Percentiles rank a stretch among this genome's conserved stretches.
Conservation (phyloP, 2,113 vertebrate genomes). For the Phasianus colchicus region DNA sequence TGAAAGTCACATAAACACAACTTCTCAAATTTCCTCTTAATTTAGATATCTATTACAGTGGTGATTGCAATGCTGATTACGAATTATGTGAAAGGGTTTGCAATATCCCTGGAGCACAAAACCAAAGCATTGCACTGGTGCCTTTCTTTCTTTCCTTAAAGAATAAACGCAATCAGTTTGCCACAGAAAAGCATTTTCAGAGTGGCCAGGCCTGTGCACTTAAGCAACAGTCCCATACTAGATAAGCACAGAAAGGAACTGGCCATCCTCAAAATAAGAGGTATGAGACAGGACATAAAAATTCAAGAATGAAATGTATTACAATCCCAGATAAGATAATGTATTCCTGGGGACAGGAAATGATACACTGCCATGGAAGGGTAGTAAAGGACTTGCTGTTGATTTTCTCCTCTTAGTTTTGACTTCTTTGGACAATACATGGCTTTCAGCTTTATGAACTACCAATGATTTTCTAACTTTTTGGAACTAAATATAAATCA, state of each 20-base stretch:
- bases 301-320: neutral
- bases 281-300: neutral
- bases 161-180: neutral
- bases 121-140: neutral
- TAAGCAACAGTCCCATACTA: slow-evolving; percentile 1
- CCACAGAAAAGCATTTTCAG: neutral
- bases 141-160: neutral
- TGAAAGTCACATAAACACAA: neutral
- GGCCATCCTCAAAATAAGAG: neutral
- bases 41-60: neutral
- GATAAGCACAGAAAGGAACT: slow-evolving; percentile 15
- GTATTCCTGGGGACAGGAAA: neutral
- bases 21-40: neutral
- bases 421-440: neutral
- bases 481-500: neutral
- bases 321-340: neutral
- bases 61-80: neutral
- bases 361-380: neutral
- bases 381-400: neutral
- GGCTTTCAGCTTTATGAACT: neutral
- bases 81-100: neutral
- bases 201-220: neutral
- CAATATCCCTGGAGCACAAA: neutral
- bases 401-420: neutral
- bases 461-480: neutral